phyloP scores from a whole-genome alignment of 1,140 invertebrate species.

The Heliconius congener region DNA sequence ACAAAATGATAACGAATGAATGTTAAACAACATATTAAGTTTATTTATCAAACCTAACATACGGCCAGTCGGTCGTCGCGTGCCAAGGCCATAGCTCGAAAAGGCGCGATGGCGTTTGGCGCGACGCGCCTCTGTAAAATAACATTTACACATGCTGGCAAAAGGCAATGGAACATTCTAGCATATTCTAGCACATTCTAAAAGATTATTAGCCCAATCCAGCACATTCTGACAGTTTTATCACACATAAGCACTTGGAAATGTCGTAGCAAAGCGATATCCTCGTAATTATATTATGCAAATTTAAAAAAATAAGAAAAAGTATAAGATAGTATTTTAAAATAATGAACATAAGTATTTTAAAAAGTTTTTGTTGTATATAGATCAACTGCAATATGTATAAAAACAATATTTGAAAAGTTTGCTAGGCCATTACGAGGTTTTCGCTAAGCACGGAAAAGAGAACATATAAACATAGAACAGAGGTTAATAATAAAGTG shows the following conservation, averaged over 20 bases:
- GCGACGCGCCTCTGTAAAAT: conserved; percentile 35
- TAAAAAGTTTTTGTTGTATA: too few species aligned
- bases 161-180: background rate
- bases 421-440: background rate
- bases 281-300: background rate
- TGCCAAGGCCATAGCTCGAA: conserved; percentile 46
- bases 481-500: too few species aligned
- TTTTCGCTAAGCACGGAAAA: background rate
- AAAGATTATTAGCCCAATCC: background rate
- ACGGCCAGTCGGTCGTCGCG: conserved; percentile 26
- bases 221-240: background rate
- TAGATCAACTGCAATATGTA: too few species aligned
- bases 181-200: background rate
- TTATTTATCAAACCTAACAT: conserved; percentile 43
- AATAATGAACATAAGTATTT: too few species aligned
- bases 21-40: background rate
- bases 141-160: conserved; percentile 28
- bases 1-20: background rate
- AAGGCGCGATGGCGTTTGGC: conserved; percentile 40
- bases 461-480: background rate
- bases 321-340: too few species aligned
- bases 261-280: too few species aligned
- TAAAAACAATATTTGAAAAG: too few species aligned
- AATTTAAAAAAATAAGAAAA: too few species aligned
- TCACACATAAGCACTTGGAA: background rate